Evolutionary conservation across 2,113 vertebrate species (phyloP), one percentile per base, ranked within the genome.

Genomic region (Scomber scombrus): DNA sequence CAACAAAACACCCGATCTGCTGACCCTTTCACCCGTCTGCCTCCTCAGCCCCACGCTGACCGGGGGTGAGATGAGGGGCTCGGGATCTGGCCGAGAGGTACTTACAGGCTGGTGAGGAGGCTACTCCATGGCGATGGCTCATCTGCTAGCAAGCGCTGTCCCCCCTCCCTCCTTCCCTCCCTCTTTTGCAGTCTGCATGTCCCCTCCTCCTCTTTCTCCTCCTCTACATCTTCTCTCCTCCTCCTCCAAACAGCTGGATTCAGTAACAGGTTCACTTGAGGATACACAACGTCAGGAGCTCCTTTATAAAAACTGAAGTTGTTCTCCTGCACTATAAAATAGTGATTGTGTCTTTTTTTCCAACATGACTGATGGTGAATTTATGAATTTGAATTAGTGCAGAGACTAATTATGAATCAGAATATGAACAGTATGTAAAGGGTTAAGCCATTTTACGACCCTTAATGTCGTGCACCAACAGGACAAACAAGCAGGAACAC

Each of bases 31-130:
- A 19, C 68, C 49, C 62, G 9, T 21, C 62, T 3, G n/a, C 58
- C 45, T 47, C 49, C 52, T 67, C 58, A 65, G 69, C 34, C 66
- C 52, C 45, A 7, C 13, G 13, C 40, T 11, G 9, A 12, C 58
- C 11, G 34, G 26, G 75, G 50, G 45, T 21, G 7, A 0, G 47
- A 56, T 11, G 19, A 31, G 34, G 60, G 75, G 15, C 14, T 60
- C 10, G 0, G 66, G 85, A 81, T 56, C 64, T 12, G 75, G 19
- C 8, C 1, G 14, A 69, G 75, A 71, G 64, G 70, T 89, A 90
- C 91, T 92, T 75, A 92, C 91, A 7, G 58, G 58, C 71, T 71
- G 79, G 46, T 80, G 85, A 89, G 85, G 88, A 90, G 71, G 73
- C 51, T 72, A 82, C 62, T 90, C 85, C 85, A 82, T 57, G 47